Base-by-base conservation (phyloP, 2,888 invertebrate genomes). In the Limnephilus lunatus region DNA sequence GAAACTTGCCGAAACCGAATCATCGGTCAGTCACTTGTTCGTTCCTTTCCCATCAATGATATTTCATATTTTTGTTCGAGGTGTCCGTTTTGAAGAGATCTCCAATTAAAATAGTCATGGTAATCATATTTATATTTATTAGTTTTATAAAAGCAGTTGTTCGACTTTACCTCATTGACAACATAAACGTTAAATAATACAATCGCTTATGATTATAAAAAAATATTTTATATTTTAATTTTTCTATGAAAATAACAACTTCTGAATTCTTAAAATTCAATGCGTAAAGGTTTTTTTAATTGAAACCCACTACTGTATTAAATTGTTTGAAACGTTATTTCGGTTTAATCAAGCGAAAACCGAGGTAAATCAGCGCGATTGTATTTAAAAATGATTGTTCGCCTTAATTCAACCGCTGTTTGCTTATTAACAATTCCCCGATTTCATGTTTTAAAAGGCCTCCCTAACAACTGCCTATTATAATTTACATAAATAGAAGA, bases 401-500 rank as follows among this genome's bases (percentile, higher is more conserved):
- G 5, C 32, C 32, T 1, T 82, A 82, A 82, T 82, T 82, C 31
- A 14, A 32, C 31, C 82, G 82, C 32, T 82, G 82, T 32, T 82
- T 32, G 82, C 82, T 31, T 32, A 31, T 82, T 82, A 82, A 82
- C 30, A 15, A 82, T 82, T 82, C 82, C 82, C 31, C 82, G 31
- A 82, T 82, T 32, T 31, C 31, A 5, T 82, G 32, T 82, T 82
- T 82, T 82, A 82, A 82, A 32, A 82, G 82, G 82, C 32, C 31
- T 32, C 82, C 82, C 82, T 32, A 82, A 82, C 32, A 31, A 82
- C 82, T 7, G 68, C 82, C 31, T 11, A 82, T 19, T 82, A 82
- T 32, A 15, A 32, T 82, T 9, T 82, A 9, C 82, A 32, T 31
- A 82, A 68, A 7, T 68, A n/a, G 68, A 68, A 25, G 25, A n/a